These are phyloP conservation scores for Pherbina coryleti DNA, from an alignment of 2,888 invertebrate species.

Conservation along the genomic window DNA sequence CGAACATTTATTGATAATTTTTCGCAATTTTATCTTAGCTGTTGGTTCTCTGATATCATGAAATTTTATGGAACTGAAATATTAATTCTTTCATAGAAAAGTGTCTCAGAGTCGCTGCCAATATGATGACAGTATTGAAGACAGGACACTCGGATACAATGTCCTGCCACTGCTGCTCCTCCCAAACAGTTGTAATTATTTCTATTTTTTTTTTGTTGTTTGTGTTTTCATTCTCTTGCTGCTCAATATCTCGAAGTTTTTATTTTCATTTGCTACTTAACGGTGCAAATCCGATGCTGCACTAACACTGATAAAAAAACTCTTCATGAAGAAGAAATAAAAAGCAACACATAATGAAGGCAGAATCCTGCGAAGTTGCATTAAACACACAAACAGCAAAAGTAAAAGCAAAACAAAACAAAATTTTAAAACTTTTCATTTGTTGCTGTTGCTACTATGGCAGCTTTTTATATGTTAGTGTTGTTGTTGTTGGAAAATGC, in stretches of 20 bases:
- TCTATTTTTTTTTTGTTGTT: not conserved
- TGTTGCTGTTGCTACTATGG: not conserved
- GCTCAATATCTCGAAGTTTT: not conserved
- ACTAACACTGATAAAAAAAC: constrained; percentile 3
- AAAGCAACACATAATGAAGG: no score
- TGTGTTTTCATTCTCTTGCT: not conserved
- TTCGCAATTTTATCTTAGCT: no score
- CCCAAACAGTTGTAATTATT: not conserved
- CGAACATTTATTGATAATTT: no score
- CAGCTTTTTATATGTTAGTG: not conserved
- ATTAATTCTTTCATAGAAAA: no score
- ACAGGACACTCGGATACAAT: not conserved
- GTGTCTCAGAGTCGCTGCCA: not conserved
- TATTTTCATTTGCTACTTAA: not conserved
- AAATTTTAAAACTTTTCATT: not conserved
- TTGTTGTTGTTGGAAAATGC: not conserved
- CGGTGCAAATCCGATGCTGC: not conserved
- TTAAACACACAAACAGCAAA: no score
- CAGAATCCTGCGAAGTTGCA: no score
- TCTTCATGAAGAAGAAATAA: not conserved
- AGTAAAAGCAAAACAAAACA: no score
- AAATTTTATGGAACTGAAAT: no score
- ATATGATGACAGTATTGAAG: not conserved
- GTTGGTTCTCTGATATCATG: no score
- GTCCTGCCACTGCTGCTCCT: not conserved